Percentiles rank a stretch among this genome's conserved stretches.
Evolutionary conservation across 2,888 invertebrate species (phyloP).

Genomic region (Podotricha telesiphe): DNA sequence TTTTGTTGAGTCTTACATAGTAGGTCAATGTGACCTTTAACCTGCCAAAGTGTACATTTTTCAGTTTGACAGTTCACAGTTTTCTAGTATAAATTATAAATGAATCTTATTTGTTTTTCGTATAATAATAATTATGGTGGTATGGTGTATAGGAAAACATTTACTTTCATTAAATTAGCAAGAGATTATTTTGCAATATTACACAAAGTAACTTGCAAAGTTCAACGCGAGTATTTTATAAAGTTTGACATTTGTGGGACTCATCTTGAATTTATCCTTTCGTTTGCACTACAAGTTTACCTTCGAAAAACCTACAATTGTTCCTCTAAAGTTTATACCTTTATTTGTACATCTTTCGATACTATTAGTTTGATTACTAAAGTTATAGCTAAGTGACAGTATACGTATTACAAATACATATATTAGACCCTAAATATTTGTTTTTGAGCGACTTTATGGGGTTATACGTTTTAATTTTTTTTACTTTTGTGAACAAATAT

Average conservation of each 20-base stretch:
- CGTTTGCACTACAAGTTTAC: constrained; percentile 62
- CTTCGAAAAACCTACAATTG: constrained; percentile 69
- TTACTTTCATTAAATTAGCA: constrained; percentile 37
- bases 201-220: constrained; percentile 54
- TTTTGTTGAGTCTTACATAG: too few relatives aligned
- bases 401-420: neutral
- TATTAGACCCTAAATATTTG: neutral
- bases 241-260: constrained; percentile 70
- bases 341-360: constrained; percentile 25
- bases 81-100: neutral
- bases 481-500: too few relatives aligned
- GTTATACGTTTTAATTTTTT: neutral
- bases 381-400: neutral
- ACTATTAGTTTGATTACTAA: neutral
- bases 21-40: constrained; percentile 53
- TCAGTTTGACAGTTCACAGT: neutral
- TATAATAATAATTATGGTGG: constrained; percentile 31
- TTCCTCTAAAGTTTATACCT: constrained; percentile 48
- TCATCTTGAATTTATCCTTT: constrained; percentile 73
- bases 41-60: constrained; percentile 22
- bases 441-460: neutral
- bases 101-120: too few relatives aligned
- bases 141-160: constrained; percentile 24
- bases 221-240: constrained; percentile 60
- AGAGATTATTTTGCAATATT: constrained; percentile 44